A percentile compares a stretch with the other conserved stretches of the same genome.
Conservation (phyloP, 1,140 invertebrate species). For the Formica exsecta region DNA sequence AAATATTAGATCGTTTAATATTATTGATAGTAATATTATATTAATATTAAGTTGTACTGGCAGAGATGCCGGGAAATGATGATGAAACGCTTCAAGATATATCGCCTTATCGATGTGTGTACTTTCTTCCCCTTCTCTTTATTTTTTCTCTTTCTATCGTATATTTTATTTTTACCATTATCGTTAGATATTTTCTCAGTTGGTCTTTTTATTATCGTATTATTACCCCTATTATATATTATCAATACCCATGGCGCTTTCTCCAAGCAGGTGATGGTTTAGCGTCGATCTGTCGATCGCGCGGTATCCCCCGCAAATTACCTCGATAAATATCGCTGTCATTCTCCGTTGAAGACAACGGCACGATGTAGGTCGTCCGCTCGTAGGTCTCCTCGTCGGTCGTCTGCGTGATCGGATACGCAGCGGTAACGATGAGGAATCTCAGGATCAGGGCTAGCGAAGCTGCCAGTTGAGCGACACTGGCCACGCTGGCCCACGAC, state of each 20-base stretch:
- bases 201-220: not conserved
- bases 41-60: too few species aligned
- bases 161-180: not conserved
- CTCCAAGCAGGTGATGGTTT: not conserved
- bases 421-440: slow-evolving; percentile 72
- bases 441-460: slow-evolving; percentile 76
- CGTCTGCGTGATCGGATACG: slow-evolving; percentile 66
- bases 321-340: slow-evolving; percentile 78
- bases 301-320: slow-evolving; percentile 69
- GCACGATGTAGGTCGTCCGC: slow-evolving; percentile 69
- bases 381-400: slow-evolving; percentile 69
- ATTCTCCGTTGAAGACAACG: slow-evolving; percentile 76
- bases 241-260: not conserved
- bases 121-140: not conserved
- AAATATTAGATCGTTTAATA: too few species aligned
- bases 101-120: not conserved
- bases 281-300: not conserved
- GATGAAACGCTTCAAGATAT: not conserved
- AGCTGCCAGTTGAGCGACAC: slow-evolving; percentile 75
- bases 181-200: not conserved
- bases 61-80: too few species aligned
- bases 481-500: slow-evolving; percentile 79
- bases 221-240: not conserved
- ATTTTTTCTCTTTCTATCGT: not conserved
- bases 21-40: too few species aligned